Evolutionary conservation across 1,140 invertebrate genomes (phyloP).

Genomic region (Teleopsis dalmanni): DNA sequence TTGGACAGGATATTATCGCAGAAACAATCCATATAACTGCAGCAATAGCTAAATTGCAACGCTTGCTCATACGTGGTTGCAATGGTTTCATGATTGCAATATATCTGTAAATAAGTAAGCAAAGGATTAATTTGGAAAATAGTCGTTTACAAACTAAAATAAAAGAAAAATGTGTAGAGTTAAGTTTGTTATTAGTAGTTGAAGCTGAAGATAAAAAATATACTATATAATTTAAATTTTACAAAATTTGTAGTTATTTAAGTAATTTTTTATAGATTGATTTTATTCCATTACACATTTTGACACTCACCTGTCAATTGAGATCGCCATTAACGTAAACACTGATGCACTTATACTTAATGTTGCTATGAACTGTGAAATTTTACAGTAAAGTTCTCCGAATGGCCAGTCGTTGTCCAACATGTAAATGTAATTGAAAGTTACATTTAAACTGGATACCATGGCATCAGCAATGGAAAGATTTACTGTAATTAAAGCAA

Average conservation of each 20-base stretch:
- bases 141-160: slow-evolving; percentile 1
- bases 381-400: slow-evolving; percentile 86
- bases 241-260: too few relatives aligned
- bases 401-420: slow-evolving; percentile 89
- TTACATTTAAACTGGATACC: slow-evolving; percentile 89
- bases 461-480: slow-evolving; percentile 88
- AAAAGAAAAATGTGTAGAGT: slow-evolving; percentile 7
- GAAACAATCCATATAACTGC: slow-evolving; percentile 70
- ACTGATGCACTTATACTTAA: slow-evolving; percentile 88
- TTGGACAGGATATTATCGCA: slow-evolving; percentile 70
- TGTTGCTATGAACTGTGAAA: slow-evolving; percentile 86
- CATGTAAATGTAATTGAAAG: slow-evolving; percentile 91
- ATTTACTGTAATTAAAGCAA: slow-evolving; percentile 62
- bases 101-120: slow-evolving; percentile 55
- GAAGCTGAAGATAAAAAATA: not conserved
- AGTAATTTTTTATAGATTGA: too few relatives aligned
- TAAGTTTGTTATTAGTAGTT: slow-evolving; percentile 14
- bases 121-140: slow-evolving; percentile 5
- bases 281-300: too few relatives aligned
- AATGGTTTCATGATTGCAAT: slow-evolving; percentile 89
- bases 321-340: slow-evolving; percentile 93
- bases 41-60: slow-evolving; percentile 73
- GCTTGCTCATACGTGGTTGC: slow-evolving; percentile 71
- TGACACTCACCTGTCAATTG: slow-evolving; percentile 80
- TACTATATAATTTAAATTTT: not conserved